Conservation (phyloP, 2,113 vertebrate genomes). For the Anthoscopus minutus region DNA sequence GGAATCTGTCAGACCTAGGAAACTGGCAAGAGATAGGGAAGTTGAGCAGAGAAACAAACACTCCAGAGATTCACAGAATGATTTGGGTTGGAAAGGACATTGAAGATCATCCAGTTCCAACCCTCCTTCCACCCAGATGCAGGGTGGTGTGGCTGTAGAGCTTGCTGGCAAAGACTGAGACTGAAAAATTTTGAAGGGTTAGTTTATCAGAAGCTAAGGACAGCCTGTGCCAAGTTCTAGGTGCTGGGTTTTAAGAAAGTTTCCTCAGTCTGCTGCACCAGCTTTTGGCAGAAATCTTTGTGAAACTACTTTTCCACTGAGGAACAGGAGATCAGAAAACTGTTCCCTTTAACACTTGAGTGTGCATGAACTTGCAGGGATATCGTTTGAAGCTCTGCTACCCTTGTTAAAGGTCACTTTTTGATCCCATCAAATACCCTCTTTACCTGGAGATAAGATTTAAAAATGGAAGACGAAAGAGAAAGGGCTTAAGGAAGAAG, state of each 20-base stretch:
- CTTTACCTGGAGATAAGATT: conserved; percentile 53
- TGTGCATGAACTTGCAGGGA: neutral
- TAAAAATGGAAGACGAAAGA: conserved; percentile 53
- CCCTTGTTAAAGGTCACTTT: conserved; percentile 40
- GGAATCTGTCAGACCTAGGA: neutral
- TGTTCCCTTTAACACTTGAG: neutral
- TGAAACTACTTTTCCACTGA: neutral
- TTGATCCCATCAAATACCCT: conserved; percentile 34
- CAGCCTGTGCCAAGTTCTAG: neutral
- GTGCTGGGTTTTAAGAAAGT: neutral
- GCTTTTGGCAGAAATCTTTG: neutral
- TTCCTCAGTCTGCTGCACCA: neutral
- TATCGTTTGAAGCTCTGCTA: conserved; percentile 39
- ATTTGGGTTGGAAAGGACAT: neutral
- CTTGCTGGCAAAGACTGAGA: neutral
- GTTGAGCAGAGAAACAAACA: neutral
- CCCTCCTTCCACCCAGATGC: neutral
- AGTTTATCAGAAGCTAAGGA: neutral
- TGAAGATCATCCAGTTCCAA: neutral
- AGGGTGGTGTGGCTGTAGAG: neutral
- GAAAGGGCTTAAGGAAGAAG: conserved; percentile 34
- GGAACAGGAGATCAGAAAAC: conserved; percentile 36
- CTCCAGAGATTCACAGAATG: neutral
- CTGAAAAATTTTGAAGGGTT: neutral
- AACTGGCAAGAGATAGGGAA: neutral